Evolutionary conservation across 2,797 vertebrate genomes (phyloP).

Genomic region (Halcyon badia): DNA sequence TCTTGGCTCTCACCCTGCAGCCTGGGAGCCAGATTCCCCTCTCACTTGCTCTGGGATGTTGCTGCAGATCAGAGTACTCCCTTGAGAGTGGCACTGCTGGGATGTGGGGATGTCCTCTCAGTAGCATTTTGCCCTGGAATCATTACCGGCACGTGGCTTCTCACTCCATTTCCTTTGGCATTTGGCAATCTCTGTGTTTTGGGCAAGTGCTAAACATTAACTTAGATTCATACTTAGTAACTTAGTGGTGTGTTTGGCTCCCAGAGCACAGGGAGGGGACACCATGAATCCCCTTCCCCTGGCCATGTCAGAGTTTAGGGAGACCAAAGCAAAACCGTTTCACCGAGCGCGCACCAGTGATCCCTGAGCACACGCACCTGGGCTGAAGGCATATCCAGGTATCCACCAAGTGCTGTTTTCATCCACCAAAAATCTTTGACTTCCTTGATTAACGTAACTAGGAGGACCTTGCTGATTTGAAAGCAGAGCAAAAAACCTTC

Average conservation of each 20-base stretch:
- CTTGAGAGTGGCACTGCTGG: rapidly evolving
- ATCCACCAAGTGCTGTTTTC: background rate
- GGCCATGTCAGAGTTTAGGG: background rate
- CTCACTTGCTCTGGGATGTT: rapidly evolving
- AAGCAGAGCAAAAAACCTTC: slow-evolving; percentile 15
- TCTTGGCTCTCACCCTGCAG: background rate
- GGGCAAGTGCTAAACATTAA: slow-evolving; percentile 21
- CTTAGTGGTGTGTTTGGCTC: background rate
- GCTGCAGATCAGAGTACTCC: background rate
- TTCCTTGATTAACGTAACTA: background rate
- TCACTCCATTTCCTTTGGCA: background rate
- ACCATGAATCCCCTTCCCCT: background rate
- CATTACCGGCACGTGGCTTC: background rate
- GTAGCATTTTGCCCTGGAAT: background rate
- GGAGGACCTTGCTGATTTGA: background rate
- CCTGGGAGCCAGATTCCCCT: background rate
- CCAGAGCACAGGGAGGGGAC: background rate
- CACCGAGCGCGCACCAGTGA: background rate
- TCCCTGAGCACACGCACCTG: background rate
- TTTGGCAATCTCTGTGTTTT: background rate
- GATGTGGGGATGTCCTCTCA: background rate
- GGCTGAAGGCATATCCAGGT: background rate
- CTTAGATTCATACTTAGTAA: slow-evolving; percentile 14
- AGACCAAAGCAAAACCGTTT: background rate
- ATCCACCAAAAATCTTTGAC: background rate